Evolutionary conservation across 2,113 vertebrate species (phyloP), one percentile per base, ranked within the genome.

Genomic region (Octodon degus): DNA sequence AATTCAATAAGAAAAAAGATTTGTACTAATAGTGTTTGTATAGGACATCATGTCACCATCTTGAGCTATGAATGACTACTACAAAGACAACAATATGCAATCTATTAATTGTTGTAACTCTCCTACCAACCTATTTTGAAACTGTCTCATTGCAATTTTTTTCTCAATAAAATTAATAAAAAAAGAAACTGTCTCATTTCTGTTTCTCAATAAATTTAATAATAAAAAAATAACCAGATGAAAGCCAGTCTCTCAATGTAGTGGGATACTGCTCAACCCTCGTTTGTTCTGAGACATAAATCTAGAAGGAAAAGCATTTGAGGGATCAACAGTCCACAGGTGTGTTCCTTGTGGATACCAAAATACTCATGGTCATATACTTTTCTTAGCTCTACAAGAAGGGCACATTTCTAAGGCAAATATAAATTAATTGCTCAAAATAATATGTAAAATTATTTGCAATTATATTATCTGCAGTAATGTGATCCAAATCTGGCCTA

Each of bases 301-400:
- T 91, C 89, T 76, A 86, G 8, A 95, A 63, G 16, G 68, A 58
- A 95, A 88, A 94, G 43, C 10, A 90, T 40, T 65, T 67, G 40
- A 86, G 5, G 3, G 43, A 24, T 65, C 16, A 37, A 86, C 22
- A 22, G 3, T 70, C n/a, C 37, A 72, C 47, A 92, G 7, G 2
- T 85, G 27, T 81, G 13, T 30, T n/a, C 68, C 72, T 19, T 16
- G 19, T 89, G 63, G 55, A 12, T 74, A 27, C 11, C 47, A 53
- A 80, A 86, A 13, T 86, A 60, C 37, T 63, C 1, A 10, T 30
- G 60, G 40, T 16, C 58, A 19, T 40, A 65, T 7, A 60, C 1
- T 50, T 90, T 81, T 55, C 53, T 20, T 62, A 58, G 94, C 53
- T 82, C 86, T 91, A 86, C 72, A 74, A 22, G 0, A 68, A 96